These are phyloP conservation scores for Phoxinus dragarum DNA, from an alignment of 2,797 vertebrate species.

Conservation along the genomic window DNA sequence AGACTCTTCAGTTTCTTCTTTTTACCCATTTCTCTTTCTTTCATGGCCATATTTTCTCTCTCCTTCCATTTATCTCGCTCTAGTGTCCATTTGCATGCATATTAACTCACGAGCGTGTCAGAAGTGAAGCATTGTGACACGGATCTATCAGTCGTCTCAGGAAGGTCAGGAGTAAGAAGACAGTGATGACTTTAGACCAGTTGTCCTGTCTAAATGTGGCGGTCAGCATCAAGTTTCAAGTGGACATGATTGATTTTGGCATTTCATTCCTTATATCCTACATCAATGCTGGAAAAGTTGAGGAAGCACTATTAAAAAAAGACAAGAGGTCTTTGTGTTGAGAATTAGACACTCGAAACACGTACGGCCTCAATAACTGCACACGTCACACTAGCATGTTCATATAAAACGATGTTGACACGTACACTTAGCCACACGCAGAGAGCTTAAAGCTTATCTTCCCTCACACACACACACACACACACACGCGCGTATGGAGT, in stretches of 20 bases:
- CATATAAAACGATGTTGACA: conserved; percentile 48
- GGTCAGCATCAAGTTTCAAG: conserved; percentile 6
- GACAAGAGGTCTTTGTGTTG: conserved; percentile 10
- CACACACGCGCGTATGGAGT: conserved; percentile 39
- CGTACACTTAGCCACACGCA: conserved; percentile 40
- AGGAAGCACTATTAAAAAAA: not conserved
- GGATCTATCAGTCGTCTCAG: conserved; percentile 25
- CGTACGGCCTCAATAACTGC: conserved; percentile 12
- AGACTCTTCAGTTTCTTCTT: not conserved
- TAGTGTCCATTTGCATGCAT: conserved; percentile 11
- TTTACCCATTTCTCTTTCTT: not conserved
- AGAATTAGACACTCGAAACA: conserved; percentile 46
- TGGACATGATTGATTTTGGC: conserved; percentile 32
- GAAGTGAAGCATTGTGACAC: conserved; percentile 22
- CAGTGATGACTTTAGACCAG: conserved; percentile 33
- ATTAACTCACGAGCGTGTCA: conserved; percentile 7
- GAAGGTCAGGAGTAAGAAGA: conserved; percentile 30
- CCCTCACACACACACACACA: conserved; percentile 29
- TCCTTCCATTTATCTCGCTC: not conserved
- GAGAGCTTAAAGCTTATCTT: conserved; percentile 56
- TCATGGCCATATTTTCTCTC: not conserved
- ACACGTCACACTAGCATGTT: conserved; percentile 42
- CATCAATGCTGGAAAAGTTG: not conserved
- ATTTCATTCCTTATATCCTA: conserved; percentile 38
- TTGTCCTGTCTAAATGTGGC: conserved; percentile 26